Evolutionary conservation across 2,888 invertebrate species (phyloP).

Genomic region (Troides aeacus): DNA sequence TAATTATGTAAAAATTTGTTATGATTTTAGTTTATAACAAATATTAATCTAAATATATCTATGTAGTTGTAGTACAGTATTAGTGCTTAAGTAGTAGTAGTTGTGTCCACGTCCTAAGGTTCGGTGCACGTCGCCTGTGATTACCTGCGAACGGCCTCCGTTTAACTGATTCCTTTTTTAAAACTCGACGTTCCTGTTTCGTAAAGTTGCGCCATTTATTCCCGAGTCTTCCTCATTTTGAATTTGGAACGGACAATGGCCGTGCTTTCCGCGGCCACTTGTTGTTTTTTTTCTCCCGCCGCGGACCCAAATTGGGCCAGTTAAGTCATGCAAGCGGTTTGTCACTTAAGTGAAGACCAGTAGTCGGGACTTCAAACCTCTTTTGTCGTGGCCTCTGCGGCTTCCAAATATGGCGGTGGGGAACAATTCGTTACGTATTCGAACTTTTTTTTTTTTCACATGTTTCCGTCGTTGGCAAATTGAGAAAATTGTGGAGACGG

Average conservation of each 20-base stretch:
- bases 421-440: slow-evolving; percentile 59
- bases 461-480: slow-evolving; percentile 58
- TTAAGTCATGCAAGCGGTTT: slow-evolving; percentile 61
- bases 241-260: slow-evolving; percentile 74
- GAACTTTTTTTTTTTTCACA: slow-evolving; percentile 41
- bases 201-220: slow-evolving; percentile 71
- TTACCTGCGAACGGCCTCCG: slow-evolving; percentile 76
- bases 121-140: slow-evolving; percentile 69
- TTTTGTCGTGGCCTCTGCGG: slow-evolving; percentile 50
- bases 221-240: slow-evolving; percentile 75
- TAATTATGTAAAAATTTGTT: too few relatives aligned
- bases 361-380: slow-evolving; percentile 52
- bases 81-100: background rate
- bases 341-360: slow-evolving; percentile 69
- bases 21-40: too few relatives aligned
- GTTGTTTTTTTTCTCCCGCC: slow-evolving; percentile 40
- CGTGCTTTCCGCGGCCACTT: slow-evolving; percentile 52
- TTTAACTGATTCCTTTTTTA: slow-evolving; percentile 76
- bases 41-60: too few relatives aligned
- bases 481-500: slow-evolving; percentile 56
- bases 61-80: too few relatives aligned
- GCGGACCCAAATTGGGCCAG: slow-evolving; percentile 61
- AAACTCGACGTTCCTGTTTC: slow-evolving; percentile 75
- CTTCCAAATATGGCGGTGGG: slow-evolving; percentile 51
- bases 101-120: slow-evolving; percentile 44